Percentiles rank a stretch among this genome's conserved stretches.
These are phyloP conservation scores for Apteryx owenii DNA, from an alignment of 2,113 vertebrate species.

Conservation along the genomic window DNA sequence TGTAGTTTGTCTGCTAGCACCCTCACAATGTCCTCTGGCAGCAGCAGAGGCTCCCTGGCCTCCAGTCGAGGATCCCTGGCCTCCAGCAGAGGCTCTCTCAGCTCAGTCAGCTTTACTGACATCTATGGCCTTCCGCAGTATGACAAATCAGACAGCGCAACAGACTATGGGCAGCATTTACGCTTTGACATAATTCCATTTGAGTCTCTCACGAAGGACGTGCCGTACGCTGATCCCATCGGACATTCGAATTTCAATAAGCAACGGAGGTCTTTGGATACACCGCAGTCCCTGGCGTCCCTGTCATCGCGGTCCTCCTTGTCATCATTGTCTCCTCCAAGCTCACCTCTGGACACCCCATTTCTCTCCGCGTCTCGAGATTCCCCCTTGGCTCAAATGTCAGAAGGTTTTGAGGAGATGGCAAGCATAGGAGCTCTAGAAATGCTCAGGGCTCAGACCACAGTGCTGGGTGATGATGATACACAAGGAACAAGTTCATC, in stretches of 20 bases:
- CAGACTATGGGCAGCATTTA: conserved; percentile 82
- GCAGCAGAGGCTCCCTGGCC: conserved; percentile 93
- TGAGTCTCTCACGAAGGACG: conserved; percentile 82
- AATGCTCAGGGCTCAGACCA: conserved; percentile 80
- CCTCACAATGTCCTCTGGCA: conserved; percentile 94
- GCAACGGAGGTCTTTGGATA: conserved; percentile 89
- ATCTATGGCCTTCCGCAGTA: conserved; percentile 96
- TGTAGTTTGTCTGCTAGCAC: conserved; percentile 93
- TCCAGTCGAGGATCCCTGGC: conserved; percentile 94
- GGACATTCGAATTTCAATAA: conserved; percentile 79
- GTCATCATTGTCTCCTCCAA: conserved; percentile 94
- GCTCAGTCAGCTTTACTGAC: conserved; percentile 96
- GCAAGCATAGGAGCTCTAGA: conserved; percentile 85
- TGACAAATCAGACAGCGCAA: conserved; percentile 81
- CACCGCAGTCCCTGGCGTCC: conserved; percentile 92
- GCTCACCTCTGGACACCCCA: conserved; percentile 94
- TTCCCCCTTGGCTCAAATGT: conserved; percentile 90
- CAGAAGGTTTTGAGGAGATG: conserved; percentile 92
- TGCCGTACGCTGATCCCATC: conserved; percentile 63
- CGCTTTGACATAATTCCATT: conserved; percentile 88
- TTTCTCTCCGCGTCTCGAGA: conserved; percentile 90
- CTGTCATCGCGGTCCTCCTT: conserved; percentile 95
- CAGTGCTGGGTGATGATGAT: conserved; percentile 76
- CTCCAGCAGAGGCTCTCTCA: conserved; percentile 95
- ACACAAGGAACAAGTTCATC: conserved; percentile 50